Evolutionary conservation across 2,888 invertebrate species (phyloP), one percentile per base, ranked within the genome.

Genomic region (Neria commutata): DNA sequence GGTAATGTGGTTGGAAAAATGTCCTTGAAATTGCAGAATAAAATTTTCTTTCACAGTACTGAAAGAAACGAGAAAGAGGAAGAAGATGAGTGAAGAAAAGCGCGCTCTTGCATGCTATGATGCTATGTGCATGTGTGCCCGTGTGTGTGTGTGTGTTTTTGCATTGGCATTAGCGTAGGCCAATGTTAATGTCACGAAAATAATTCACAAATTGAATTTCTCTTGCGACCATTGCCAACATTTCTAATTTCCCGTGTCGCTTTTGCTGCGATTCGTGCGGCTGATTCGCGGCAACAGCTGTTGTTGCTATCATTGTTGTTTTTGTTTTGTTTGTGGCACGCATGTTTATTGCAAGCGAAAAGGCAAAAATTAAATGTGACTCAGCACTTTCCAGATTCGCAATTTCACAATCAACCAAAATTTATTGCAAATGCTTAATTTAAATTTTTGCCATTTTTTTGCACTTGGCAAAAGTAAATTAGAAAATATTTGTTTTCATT

Each of bases 141-240:
- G 33, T 61, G 16, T 46, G 52, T 58, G 46, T 54, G 50, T 29
- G 14, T 29, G 42, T 17, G 24, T n/a, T n/a, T n/a, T n/a, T n/a
- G n/a, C 33, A 40, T 16, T 14, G 5, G 14, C 23, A 23, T 45
- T 2, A 47, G 26, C 23, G 10, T 17, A 58, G 63, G 66, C 54
- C 72, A 74, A 74, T 72, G 74, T 73, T 68, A 74, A 68, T 73
- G 70, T 70, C 72, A 71, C 61, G 68, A 69, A 64, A 71, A 73
- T 71, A 64, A 67, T 70, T 68, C 62, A 54, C 52, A 34, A 63
- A 65, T 61, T 64, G 61, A 19, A 33, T 33, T 33, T 50, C 33
- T 6, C 50, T 19, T 14, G 29, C 33, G 29, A 34, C 11, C 26
- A 34, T 34, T 50, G 10, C 11, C 8, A 21, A 23, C 24, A 3